Percentiles rank a stretch among this genome's conserved stretches.
Conservation (phyloP, 2,888 invertebrate species). For the Pteria penguin region DNA sequence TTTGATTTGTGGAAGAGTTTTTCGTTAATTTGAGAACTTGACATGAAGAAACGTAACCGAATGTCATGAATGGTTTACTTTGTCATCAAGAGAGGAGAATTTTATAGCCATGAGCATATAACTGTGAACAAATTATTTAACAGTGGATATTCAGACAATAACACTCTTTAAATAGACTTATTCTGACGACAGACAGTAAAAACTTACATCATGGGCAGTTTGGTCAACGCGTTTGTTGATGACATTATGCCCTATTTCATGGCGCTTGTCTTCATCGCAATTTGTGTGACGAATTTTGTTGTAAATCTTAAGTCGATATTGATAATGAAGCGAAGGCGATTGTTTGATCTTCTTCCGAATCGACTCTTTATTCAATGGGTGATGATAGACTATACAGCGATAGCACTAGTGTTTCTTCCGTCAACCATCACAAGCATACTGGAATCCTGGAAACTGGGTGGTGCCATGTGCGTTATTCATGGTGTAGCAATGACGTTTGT, state of each 20-base stretch:
- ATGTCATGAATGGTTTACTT: too few relatives aligned
- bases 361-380: conserved; percentile 23
- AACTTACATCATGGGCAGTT: background rate
- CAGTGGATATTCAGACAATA: too few relatives aligned
- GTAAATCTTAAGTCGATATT: background rate
- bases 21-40: too few relatives aligned
- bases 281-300: background rate
- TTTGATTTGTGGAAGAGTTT: too few relatives aligned
- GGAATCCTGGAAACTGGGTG: conserved; percentile 10
- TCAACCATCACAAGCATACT: conserved; percentile 13
- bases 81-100: too few relatives aligned
- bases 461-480: conserved; percentile 4
- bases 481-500: conserved; percentile 7
- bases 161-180: too few relatives aligned
- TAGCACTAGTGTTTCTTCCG: conserved; percentile 9
- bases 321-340: conserved; percentile 6
- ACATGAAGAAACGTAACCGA: too few relatives aligned
- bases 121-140: too few relatives aligned
- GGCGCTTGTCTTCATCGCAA: background rate
- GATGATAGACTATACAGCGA: conserved; percentile 13
- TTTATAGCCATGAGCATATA: too few relatives aligned
- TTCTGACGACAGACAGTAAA: too few relatives aligned
- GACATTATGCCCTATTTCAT: conserved; percentile 12
- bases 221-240: background rate
- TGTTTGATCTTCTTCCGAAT: conserved; percentile 12